phyloP scores from a whole-genome alignment of 2,113 vertebrate species.

The Kryptolebias marmoratus region DNA sequence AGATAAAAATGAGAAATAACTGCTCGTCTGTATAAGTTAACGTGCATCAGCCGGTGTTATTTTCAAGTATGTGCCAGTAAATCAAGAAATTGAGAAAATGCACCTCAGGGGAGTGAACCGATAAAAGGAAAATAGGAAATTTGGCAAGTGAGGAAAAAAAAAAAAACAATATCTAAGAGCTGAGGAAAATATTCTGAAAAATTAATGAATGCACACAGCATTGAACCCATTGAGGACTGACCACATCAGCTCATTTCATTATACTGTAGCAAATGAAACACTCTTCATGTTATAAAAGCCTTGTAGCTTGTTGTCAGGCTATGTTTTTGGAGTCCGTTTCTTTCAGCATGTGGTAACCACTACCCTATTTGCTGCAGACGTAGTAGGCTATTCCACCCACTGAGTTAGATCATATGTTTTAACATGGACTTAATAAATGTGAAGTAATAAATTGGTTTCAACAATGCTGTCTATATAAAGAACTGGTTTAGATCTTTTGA shows the following conservation, averaged over 20 bases:
- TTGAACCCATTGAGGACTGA: slow-evolving; percentile 19
- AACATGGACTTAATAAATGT: background rate
- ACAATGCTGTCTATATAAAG: background rate
- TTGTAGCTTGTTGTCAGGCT: slow-evolving; percentile 16
- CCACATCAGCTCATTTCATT: slow-evolving; percentile 17
- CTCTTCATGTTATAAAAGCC: slow-evolving; percentile 3
- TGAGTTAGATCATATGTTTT: background rate
- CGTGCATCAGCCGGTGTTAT: slow-evolving; percentile 12
- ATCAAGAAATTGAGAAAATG: slow-evolving; percentile 13
- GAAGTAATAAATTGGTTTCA: background rate
- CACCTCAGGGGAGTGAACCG: slow-evolving; percentile 17
- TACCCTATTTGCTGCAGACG: background rate
- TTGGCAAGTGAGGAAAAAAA: background rate
- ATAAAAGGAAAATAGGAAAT: slow-evolving; percentile 9
- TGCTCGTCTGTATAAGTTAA: background rate
- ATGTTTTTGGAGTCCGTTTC: slow-evolving; percentile 10
- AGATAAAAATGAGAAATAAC: background rate
- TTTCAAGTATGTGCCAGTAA: slow-evolving; percentile 6
- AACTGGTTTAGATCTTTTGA: no score
- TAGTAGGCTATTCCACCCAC: background rate
- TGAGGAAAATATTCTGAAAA: slow-evolving; percentile 9
- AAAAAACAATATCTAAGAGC: slow-evolving; percentile 23
- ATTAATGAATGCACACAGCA: background rate
- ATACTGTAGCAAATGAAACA: slow-evolving; percentile 2
- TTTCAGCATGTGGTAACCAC: background rate